Evolutionary conservation across 1,140 invertebrate species (phyloP), one percentile per base, ranked within the genome.

Genomic region (Melipona quadrifasciata): DNA sequence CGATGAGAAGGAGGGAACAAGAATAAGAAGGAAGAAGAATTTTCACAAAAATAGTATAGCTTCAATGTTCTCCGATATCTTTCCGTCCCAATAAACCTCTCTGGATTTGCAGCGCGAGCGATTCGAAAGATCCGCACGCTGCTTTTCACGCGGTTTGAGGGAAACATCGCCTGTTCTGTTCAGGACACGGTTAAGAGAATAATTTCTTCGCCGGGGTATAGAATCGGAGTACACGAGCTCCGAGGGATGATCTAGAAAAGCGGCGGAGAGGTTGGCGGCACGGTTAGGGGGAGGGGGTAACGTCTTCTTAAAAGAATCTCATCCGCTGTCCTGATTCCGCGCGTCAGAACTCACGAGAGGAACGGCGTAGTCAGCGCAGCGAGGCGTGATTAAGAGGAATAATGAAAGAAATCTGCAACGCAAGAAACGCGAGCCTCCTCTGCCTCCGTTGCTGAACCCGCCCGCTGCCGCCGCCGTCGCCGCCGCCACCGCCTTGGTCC

Each of bases 361-460:
- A 89, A 84, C 39, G 73, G 71, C 55, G 55, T 67, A 86, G 84
- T 89, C 77, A 89, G 87, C 88, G 71, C 68, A 53, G 55, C 77
- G 80, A 78, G 88, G 77, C 86, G 82, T 82, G 87, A 89, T 89
- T 89, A 89, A 87, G 77, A 87, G 79, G 80, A 73, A 80, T 89
- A 87, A 89, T 89, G 88, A 89, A 90, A 87, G 87, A 89, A 90
- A 89, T 90, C 75, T 90, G 88, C 88, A 90, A 83, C 74, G 88
- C 82, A 84, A 89, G 88, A 89, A 89, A 70, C 74, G 73, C 82
- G 39, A 47, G 76, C 61, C 77, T 88, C 83, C 76, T 64, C 83
- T 75, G 84, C 51, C 64, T 47, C 68, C 75, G 82, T 79, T 81
- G 58, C 77, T 53, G 61, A 84, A 39, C 75, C 64, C 67, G 82